A percentile compares a stretch with the other conserved stretches of the same genome.
These are phyloP conservation scores for Sebastes nivosus DNA, from an alignment of 2,797 vertebrate species.

Conservation along the genomic window DNA sequence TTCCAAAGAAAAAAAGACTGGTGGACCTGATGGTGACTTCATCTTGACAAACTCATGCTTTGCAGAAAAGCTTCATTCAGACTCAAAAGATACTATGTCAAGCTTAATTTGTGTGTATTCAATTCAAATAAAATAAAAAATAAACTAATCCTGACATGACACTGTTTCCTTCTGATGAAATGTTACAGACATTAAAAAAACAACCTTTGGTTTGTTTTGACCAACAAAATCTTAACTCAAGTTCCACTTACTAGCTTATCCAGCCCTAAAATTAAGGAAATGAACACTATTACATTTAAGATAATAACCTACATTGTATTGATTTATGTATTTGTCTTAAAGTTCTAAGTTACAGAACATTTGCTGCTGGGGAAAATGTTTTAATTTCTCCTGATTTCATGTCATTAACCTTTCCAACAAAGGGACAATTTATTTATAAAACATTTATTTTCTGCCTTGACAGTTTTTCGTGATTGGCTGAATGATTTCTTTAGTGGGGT, in stretches of 20 bases:
- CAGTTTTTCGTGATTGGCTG: background rate
- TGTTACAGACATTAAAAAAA: no score
- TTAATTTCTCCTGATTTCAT: background rate
- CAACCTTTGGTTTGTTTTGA: no score
- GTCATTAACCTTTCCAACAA: background rate
- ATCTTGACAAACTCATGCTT: no score
- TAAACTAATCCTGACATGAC: no score
- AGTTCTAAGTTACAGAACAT: background rate
- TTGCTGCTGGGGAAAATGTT: background rate
- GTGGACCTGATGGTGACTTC: rapidly evolving
- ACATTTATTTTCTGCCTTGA: background rate
- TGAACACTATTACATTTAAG: background rate
- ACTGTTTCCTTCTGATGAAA: no score
- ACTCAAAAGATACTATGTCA: no score
- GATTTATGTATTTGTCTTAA: background rate
- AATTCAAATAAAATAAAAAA: no score
- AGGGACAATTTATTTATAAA: background rate
- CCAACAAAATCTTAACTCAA: no score
- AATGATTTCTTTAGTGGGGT: background rate
- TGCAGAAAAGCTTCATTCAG: no score
- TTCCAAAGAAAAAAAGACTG: background rate
- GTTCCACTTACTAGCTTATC: no score
- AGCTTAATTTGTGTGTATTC: no score
- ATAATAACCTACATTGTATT: background rate
- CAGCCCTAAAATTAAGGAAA: background rate